phyloP scores from a whole-genome alignment of 2,888 invertebrate genomes.

The Drosophila lutescens region DNA sequence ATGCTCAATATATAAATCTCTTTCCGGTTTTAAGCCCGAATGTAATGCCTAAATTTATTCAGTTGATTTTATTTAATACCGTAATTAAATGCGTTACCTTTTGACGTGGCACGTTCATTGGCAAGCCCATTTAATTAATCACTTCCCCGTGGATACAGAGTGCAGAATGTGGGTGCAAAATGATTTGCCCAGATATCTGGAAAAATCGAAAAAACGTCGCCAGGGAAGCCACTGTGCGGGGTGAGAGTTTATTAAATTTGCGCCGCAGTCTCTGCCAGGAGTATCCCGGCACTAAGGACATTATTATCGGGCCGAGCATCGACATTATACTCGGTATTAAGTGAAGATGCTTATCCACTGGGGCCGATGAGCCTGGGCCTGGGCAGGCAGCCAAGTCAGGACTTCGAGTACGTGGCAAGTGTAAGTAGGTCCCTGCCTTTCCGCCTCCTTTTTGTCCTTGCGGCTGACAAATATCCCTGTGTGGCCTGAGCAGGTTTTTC shows the following conservation, averaged over 20 bases:
- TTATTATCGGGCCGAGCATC: slow-evolving; percentile 74
- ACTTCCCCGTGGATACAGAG: slow-evolving; percentile 31
- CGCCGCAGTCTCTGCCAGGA: slow-evolving; percentile 25
- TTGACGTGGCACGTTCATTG: neutral
- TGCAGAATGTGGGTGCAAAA: slow-evolving; percentile 47
- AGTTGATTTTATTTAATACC: neutral
- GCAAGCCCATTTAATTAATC: slow-evolving; percentile 12
- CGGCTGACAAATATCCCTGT: slow-evolving; percentile 62
- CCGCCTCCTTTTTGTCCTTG: slow-evolving; percentile 25
- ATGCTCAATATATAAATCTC: neutral
- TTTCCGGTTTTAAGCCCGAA: no score
- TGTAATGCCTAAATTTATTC: neutral
- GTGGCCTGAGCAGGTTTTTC: slow-evolving; percentile 48
- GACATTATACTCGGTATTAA: slow-evolving; percentile 77
- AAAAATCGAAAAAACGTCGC: slow-evolving; percentile 23
- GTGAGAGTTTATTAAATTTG: slow-evolving; percentile 71
- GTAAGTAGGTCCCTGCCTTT: slow-evolving; percentile 42
- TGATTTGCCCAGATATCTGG: slow-evolving; percentile 13
- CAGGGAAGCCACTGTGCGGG: slow-evolving; percentile 40
- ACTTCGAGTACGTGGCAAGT: slow-evolving; percentile 61
- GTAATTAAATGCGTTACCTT: neutral
- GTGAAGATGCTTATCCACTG: slow-evolving; percentile 75
- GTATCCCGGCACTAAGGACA: slow-evolving; percentile 60
- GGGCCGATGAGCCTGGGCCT: slow-evolving; percentile 18
- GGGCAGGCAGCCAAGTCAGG: slow-evolving; percentile 24